Evolutionary conservation across 2,797 vertebrate species (phyloP).

Genomic region (Cryptoprocta ferox): DNA sequence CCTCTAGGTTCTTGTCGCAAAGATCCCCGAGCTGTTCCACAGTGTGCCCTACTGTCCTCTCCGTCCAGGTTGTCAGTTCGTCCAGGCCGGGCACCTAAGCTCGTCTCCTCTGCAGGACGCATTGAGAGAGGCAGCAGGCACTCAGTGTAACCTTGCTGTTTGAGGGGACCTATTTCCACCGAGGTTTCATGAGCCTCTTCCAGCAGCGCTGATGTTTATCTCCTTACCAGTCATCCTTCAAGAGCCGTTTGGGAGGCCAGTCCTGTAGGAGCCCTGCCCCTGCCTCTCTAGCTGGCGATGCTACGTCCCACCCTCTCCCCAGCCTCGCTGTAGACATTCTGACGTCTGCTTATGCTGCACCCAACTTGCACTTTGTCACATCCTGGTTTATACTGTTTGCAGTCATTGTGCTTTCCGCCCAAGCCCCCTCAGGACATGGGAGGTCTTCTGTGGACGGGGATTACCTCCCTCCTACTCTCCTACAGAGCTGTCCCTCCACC

Average conservation of each 20-base stretch:
- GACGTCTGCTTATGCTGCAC: not conserved
- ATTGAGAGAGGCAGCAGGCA: not conserved
- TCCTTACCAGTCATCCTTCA: not conserved
- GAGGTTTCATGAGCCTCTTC: not conserved
- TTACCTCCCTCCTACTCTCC: not conserved
- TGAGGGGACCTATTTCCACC: not conserved
- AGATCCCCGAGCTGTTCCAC: not conserved
- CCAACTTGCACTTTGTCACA: accelerated
- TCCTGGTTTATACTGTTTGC: not conserved
- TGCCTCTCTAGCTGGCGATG: not conserved
- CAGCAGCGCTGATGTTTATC: not conserved
- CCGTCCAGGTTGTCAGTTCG: not conserved
- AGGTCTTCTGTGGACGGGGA: not conserved
- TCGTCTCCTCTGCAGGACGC: not conserved
- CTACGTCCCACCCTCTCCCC: no score
- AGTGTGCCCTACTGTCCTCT: not conserved
- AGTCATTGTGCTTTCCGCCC: not conserved
- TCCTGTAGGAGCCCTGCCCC: not conserved
- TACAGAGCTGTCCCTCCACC: accelerated
- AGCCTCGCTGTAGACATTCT: accelerated
- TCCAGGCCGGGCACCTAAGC: not conserved
- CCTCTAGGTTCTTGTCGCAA: not conserved
- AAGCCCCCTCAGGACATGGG: not conserved
- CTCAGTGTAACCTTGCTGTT: not conserved
- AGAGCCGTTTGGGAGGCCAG: not conserved